Evolutionary conservation across 2,888 invertebrate genomes (phyloP).

Genomic region (Gari tellinella): DNA sequence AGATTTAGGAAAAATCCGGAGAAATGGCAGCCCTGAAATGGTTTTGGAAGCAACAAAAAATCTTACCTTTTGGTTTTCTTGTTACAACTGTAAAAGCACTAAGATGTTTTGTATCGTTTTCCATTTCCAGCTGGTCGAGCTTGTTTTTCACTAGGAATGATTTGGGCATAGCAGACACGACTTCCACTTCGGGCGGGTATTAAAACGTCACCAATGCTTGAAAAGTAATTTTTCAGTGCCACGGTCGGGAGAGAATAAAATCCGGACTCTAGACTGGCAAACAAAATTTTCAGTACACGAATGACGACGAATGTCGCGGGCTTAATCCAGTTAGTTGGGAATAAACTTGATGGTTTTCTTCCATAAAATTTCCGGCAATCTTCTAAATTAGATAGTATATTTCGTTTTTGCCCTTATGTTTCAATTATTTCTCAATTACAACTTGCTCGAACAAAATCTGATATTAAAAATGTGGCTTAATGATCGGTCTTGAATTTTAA

Average conservation of each 20-base stretch:
- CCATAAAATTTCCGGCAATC: too few relatives aligned
- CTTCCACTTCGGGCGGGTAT: neutral
- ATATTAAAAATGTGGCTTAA: slow-evolving; percentile 27
- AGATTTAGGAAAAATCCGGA: too few relatives aligned
- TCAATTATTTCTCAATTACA: neutral
- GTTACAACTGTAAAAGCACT: slow-evolving; percentile 70
- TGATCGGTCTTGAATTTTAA: slow-evolving; percentile 8
- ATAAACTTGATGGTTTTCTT: too few relatives aligned
- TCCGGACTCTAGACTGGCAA: slow-evolving; percentile 4
- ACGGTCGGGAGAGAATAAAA: slow-evolving; percentile 5
- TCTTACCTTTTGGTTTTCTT: slow-evolving; percentile 61
- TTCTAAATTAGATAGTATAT: too few relatives aligned
- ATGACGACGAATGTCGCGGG: too few relatives aligned
- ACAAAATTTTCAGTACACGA: too few relatives aligned
- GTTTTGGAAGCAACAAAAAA: too few relatives aligned
- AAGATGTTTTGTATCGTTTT: slow-evolving; percentile 39
- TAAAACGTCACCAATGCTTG: slow-evolving; percentile 19
- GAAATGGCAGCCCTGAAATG: too few relatives aligned
- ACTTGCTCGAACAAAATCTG: slow-evolving; percentile 12
- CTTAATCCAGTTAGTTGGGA: too few relatives aligned
- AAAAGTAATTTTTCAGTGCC: slow-evolving; percentile 14
- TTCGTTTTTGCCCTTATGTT: neutral
- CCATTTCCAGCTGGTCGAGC: slow-evolving; percentile 13
- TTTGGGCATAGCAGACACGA: slow-evolving; percentile 51
- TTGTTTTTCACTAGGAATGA: slow-evolving; percentile 55